Conservation (phyloP, 2,797 vertebrate species). For the Phaenicophaeus curvirostris region DNA sequence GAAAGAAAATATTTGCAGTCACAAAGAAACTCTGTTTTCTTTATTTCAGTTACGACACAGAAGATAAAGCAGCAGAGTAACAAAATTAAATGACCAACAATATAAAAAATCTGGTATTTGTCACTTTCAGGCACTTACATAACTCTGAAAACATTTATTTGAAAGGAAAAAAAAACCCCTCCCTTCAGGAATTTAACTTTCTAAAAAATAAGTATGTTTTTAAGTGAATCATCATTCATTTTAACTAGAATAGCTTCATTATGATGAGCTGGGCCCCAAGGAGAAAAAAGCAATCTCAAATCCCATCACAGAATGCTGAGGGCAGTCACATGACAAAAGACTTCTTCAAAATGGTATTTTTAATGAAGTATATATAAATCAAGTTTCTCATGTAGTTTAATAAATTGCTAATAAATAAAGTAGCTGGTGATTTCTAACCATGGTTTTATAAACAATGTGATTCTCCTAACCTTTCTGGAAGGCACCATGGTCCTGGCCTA, state of each 20-base stretch:
- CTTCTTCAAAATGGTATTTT: constrained; percentile 22
- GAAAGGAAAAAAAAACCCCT: not conserved
- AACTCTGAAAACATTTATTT: constrained; percentile 35
- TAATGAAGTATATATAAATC: constrained; percentile 41
- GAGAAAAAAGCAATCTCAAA: not conserved
- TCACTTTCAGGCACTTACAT: constrained; percentile 43
- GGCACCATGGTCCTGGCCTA: constrained; percentile 35
- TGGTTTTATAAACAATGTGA: not conserved
- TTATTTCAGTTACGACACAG: constrained; percentile 34
- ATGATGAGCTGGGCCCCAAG: not conserved
- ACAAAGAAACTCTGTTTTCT: constrained; percentile 24
- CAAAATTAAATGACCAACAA: not conserved
- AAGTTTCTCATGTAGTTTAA: constrained; percentile 36
- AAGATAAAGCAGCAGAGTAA: not conserved
- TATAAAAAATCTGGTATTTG: constrained; percentile 16
- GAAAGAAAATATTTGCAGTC: not conserved
- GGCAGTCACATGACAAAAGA: not conserved
- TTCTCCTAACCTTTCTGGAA: constrained; percentile 29
- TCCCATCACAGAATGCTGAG: not conserved
- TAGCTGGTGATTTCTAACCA: not conserved
- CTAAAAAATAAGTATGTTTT: not conserved
- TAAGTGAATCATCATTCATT: not conserved
- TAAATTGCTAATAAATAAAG: constrained; percentile 10
- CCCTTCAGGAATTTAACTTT: constrained; percentile 17
- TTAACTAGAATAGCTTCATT: not conserved